Evolutionary conservation across 2,797 vertebrate species (phyloP), one percentile per base, ranked within the genome.

Genomic region (Sebastiscus albofasciatus): DNA sequence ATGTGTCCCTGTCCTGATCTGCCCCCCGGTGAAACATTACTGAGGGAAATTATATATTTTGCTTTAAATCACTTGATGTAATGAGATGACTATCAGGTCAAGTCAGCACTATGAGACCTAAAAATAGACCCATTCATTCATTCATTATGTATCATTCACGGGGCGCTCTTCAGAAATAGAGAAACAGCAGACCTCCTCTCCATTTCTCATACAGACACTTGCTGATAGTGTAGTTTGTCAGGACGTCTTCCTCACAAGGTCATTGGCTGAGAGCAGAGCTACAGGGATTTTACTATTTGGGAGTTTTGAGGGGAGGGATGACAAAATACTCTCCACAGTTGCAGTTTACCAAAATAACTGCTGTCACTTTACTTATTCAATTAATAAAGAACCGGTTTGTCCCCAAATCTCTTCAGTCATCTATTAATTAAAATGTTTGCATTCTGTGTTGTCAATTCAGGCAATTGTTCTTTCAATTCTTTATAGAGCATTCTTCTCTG

Each of bases 141-240:
- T 82, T 88, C 56, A 86, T 90, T 81, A 89, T 88, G 77, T 39
- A 88, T 80, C 56, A 6, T 71, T 72, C 75, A 77, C 77, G 79
- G 72, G 74, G 81, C 71, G 72, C 77, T 81, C 82, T 54, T 72
- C 73, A 69, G 42, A 82, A 73, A 82, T 72, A 31, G 64, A 69
- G 18, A 68, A 34, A 66, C 71, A 64, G 34, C 67, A 34, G 59
- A 27, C 10, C 61, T 71, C 8, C 20, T 70, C 76, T 70, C 31
- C 49, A 29, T 80, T 67, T 77, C 77, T 75, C 76, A 65, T 5
- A 36, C 55, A 27, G 42, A 79, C 75, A 72, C 73, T 72, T 54
- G 70, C 83, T 80, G 82, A 76, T 75, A 14, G 46, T 77, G 64
- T 42, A 74, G 64, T 75, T 79, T 72, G 77, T 54, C 72, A 79